Evolutionary conservation across 1,140 invertebrate genomes (phyloP).

Genomic region (Bombus breviceps): DNA sequence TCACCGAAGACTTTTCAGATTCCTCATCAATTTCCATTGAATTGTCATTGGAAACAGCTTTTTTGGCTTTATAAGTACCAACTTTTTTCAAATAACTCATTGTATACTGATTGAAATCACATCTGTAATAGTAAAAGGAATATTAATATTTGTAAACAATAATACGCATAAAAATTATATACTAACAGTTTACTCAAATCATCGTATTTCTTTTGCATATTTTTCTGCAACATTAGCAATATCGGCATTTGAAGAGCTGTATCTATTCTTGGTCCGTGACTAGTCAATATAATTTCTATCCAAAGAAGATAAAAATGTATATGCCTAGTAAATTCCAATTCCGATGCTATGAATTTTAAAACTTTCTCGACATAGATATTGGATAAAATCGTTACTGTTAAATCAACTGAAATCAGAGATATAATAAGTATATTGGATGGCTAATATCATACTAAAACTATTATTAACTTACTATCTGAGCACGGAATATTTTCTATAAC

Average conservation of each 20-base stretch:
- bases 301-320: constrained; percentile 95
- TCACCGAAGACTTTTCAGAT: constrained; percentile 73
- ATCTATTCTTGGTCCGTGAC: constrained; percentile 85
- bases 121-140: constrained; percentile 84
- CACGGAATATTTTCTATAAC: constrained; percentile 93
- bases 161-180: constrained; percentile 45
- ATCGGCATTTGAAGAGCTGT: constrained; percentile 84
- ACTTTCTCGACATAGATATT: constrained; percentile 90
- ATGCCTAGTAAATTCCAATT: constrained; percentile 90
- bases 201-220: constrained; percentile 90
- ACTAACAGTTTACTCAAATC: constrained; percentile 91
- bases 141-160: constrained; percentile 19
- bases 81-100: constrained; percentile 85
- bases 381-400: constrained; percentile 88
- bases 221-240: constrained; percentile 91
- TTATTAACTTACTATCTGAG: constrained; percentile 86
- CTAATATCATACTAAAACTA: constrained; percentile 17
- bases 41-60: constrained; percentile 61
- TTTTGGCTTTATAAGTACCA: constrained; percentile 80
- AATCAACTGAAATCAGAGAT: constrained; percentile 86
- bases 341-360: constrained; percentile 86
- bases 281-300: constrained; percentile 87
- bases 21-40: constrained; percentile 74
- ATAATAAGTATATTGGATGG: constrained; percentile 4
- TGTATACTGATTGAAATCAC: constrained; percentile 92